These are phyloP conservation scores for Coptodon rendalli DNA, from an alignment of 2,113 vertebrate genomes.

Conservation along the genomic window DNA sequence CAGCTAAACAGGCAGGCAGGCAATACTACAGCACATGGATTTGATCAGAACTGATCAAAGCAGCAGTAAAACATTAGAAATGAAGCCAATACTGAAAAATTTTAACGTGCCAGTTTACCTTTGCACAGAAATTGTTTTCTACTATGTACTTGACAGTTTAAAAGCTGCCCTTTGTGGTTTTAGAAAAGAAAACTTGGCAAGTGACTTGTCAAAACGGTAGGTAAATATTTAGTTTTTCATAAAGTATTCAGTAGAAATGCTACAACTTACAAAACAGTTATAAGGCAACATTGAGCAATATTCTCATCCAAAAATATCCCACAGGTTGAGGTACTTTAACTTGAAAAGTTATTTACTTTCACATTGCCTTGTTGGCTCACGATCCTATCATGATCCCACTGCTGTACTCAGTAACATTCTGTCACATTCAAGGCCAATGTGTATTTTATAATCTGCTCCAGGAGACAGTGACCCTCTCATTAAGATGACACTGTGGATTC, in stretches of 20 bases:
- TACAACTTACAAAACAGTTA: not conserved
- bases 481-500: slow-evolving; percentile 20
- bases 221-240: not conserved
- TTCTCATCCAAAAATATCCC: not conserved
- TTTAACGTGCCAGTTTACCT: not conserved
- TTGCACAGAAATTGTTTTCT: not conserved
- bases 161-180: not conserved
- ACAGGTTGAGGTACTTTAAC: not conserved
- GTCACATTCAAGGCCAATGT: not conserved
- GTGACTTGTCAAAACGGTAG: not conserved
- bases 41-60: not conserved
- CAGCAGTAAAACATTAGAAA: not conserved
- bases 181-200: not conserved
- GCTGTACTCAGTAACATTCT: not conserved
- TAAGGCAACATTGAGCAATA: not conserved
- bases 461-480: slow-evolving; percentile 41
- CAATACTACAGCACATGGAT: not conserved
- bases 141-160: not conserved
- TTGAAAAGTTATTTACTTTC: slow-evolving; percentile 1
- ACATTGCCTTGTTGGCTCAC: not conserved
- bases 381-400: not conserved
- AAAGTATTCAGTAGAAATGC: not conserved
- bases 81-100: not conserved
- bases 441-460: slow-evolving; percentile 19
- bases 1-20: not conserved